A percentile compares a stretch with the other conserved stretches of the same genome.
These are phyloP conservation scores for Megalopta genalis DNA, from an alignment of 1,140 invertebrate species.

Conservation along the genomic window DNA sequence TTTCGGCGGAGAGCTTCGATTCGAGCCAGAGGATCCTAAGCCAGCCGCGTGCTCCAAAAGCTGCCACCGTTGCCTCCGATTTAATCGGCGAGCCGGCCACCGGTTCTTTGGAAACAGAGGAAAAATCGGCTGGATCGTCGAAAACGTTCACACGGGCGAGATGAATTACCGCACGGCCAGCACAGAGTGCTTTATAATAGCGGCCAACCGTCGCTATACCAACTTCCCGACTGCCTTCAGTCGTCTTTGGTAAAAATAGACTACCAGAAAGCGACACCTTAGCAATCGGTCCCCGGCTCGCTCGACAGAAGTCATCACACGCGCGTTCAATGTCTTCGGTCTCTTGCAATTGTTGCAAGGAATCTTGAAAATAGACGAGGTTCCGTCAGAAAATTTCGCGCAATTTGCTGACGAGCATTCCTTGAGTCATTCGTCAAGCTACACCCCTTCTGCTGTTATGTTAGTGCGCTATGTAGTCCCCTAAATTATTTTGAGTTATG, in stretches of 20 bases:
- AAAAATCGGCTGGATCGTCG: neutral
- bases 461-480: too few relatives aligned
- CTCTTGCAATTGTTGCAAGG: neutral
- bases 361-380: too few relatives aligned
- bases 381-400: too few relatives aligned
- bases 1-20: neutral
- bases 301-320: slow-evolving; percentile 19
- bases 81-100: neutral
- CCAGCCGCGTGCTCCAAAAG: neutral
- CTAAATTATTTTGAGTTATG: too few relatives aligned
- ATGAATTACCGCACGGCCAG: slow-evolving; percentile 63
- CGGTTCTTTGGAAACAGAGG: too few relatives aligned
- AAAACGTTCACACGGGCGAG: slow-evolving; percentile 58
- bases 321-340: neutral
- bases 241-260: slow-evolving; percentile 74
- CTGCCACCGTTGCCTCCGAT: neutral
- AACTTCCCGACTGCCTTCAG: slow-evolving; percentile 68
- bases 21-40: neutral
- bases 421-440: too few relatives aligned
- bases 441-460: too few relatives aligned
- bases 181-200: slow-evolving; percentile 72
- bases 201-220: slow-evolving; percentile 67
- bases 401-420: too few relatives aligned
- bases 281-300: slow-evolving; percentile 51
- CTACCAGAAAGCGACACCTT: slow-evolving; percentile 75